These are phyloP conservation scores for Cheilinus undulatus DNA, from an alignment of 2,113 vertebrate species.

Conservation along the genomic window DNA sequence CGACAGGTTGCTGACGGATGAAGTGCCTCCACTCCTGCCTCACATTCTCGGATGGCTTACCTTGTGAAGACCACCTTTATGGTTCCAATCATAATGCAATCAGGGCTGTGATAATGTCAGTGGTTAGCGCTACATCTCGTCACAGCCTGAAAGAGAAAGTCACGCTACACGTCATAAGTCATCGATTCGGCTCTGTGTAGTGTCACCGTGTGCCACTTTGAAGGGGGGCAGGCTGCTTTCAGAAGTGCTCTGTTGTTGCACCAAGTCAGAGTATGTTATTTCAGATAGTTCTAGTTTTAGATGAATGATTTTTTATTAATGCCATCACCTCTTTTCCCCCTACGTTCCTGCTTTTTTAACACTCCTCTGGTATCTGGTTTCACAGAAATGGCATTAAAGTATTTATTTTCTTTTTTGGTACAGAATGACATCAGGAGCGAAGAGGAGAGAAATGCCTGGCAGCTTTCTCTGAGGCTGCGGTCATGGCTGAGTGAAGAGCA, in stretches of 20 bases:
- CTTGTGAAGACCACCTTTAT: constrained; percentile 49
- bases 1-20: constrained; percentile 70
- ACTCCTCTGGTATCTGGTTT: constrained; percentile 5
- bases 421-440: constrained; percentile 36
- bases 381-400: constrained; percentile 17
- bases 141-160: constrained; percentile 29
- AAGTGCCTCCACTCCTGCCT: constrained; percentile 48
- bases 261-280: not conserved
- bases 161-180: constrained; percentile 38
- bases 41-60: constrained; percentile 48
- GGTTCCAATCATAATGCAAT: constrained; percentile 68
- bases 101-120: constrained; percentile 44
- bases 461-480: constrained; percentile 56
- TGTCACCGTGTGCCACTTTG: constrained; percentile 41
- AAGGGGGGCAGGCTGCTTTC: constrained; percentile 25
- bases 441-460: constrained; percentile 39
- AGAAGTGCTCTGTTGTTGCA: not conserved
- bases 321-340: not conserved
- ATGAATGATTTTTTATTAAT: not conserved
- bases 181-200: constrained; percentile 20
- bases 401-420: constrained; percentile 17
- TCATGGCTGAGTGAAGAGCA: constrained; percentile 56
- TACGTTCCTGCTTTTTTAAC: not conserved
- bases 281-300: not conserved
- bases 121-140: constrained; percentile 41